Base-by-base conservation (phyloP, 2,797 vertebrate species). In the Dallia pectoralis region DNA sequence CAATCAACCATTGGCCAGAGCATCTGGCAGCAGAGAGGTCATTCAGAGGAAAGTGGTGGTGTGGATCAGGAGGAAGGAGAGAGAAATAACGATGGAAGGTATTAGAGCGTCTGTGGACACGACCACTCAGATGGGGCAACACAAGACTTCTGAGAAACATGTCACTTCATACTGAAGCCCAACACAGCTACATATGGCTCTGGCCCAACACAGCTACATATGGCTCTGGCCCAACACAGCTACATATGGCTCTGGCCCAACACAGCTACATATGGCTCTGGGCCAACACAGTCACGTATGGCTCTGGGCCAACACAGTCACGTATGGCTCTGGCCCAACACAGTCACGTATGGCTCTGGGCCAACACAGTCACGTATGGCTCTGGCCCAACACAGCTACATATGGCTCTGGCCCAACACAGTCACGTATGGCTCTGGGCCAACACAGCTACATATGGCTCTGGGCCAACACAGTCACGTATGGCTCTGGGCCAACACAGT, bases 51-150 rank as follows among this genome's bases (percentile, higher is more conserved):
- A 27, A 53, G 62, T 51, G 51, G 47, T 47, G 59, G 33, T 33
- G 27, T 25, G 22, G 63, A 73, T 66, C 48, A 53, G 48, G 0
- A 3, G 12, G 49, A 53, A 5, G 27, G 48, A 67, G n/a, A 73
- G 44, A 65, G 29, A 49, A 29, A 65, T 63, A 49, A 73, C 53
- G 44, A 51, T 69, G 69, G 73, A 76, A 32, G 76, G 68, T 72
- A 80, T 8, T 69, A 69, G 29, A 51, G 71, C 69, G 77, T 82
- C 79, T 82, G 81, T 84, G 68, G 29, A 79, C 72, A 75, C 78
- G 77, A 62, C 77, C 77, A 77, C 82, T 78, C 77, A 82, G 74
- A 79, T 72, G 69, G 76, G 59, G 68, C 30, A 63, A 74, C 70
- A 63, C 68, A 70, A 44, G 64, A 72, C 67, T 84, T 75, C 75